These are phyloP conservation scores for Chelonoidis abingdonii DNA, from an alignment of 2,113 vertebrate genomes.

Conservation along the genomic window DNA sequence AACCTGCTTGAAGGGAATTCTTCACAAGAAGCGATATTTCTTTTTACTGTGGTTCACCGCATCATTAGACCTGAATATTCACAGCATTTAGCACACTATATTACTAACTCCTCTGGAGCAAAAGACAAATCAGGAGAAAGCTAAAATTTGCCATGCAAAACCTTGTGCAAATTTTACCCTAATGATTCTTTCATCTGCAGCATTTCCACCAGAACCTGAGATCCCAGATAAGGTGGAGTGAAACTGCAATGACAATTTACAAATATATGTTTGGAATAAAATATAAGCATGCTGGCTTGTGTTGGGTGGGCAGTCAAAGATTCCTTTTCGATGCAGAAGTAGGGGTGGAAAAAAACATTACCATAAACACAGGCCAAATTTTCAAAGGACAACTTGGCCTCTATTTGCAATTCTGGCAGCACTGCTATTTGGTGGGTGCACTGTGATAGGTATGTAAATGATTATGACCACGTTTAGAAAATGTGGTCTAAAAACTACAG, in stretches of 20 bases:
- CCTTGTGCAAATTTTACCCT: not conserved
- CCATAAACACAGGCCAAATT: not conserved
- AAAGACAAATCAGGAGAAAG: not conserved
- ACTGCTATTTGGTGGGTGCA: not conserved
- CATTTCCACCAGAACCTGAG: not conserved
- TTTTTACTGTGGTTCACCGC: not conserved
- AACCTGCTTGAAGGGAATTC: slow-evolving; percentile 24
- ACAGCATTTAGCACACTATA: not conserved
- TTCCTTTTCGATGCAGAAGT: not conserved
- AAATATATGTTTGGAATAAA: not conserved
- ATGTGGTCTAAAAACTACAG: not conserved
- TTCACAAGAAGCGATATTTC: not conserved
- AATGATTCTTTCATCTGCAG: not conserved
- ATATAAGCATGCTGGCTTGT: not conserved
- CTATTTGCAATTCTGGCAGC: not conserved
- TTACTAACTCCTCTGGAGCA: not conserved
- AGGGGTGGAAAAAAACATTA: not conserved
- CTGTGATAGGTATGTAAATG: not conserved
- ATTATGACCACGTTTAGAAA: not conserved
- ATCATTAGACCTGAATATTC: not conserved
- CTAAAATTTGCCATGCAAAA: not conserved
- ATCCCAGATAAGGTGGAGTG: not conserved
- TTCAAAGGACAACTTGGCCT: not conserved
- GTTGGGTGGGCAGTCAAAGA: not conserved
- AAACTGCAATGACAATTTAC: not conserved